Evolutionary conservation across 1,140 invertebrate genomes (phyloP).

Genomic region (Drosophila aff.): DNA sequence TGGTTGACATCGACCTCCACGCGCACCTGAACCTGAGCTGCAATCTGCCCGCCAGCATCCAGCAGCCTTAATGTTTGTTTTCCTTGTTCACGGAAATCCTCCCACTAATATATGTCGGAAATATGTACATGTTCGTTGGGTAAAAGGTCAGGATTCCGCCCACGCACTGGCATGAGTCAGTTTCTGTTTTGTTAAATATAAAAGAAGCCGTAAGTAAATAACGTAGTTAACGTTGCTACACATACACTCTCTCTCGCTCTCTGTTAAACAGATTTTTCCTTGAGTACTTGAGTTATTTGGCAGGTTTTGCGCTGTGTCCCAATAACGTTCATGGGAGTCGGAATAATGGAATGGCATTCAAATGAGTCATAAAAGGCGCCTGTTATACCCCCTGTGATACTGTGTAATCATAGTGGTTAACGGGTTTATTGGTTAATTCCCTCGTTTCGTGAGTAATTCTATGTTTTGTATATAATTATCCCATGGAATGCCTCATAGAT

Average conservation of each 20-base stretch:
- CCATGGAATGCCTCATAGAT: background rate
- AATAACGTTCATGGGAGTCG: slow-evolving; percentile 21
- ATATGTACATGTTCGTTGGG: background rate
- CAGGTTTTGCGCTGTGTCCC: slow-evolving; percentile 9
- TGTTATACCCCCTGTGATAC: slow-evolving; percentile 15
- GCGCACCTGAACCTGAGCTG: background rate
- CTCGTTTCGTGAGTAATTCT: background rate
- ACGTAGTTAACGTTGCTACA: slow-evolving; percentile 1
- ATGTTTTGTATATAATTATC: background rate
- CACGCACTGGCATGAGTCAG: slow-evolving; percentile 5
- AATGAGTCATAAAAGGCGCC: slow-evolving; percentile 30
- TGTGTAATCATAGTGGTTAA: background rate
- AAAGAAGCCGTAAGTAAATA: slow-evolving; percentile 11
- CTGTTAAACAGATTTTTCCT: slow-evolving; percentile 14
- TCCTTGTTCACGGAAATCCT: slow-evolving; percentile 3
- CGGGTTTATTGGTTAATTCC: slow-evolving; percentile 6
- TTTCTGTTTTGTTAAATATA: slow-evolving; percentile 1
- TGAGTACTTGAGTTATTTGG: slow-evolving; percentile 30
- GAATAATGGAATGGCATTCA: slow-evolving; percentile 37
- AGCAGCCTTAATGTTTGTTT: slow-evolving; percentile 14
- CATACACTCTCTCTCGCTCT: too few relatives aligned
- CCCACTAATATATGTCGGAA: background rate
- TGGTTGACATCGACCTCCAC: slow-evolving; percentile 17
- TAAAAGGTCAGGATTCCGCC: slow-evolving; percentile 32
- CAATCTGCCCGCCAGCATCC: slow-evolving; percentile 6